Base-by-base conservation (phyloP, 2,888 invertebrate species). In the Hypomecis atomaria region DNA sequence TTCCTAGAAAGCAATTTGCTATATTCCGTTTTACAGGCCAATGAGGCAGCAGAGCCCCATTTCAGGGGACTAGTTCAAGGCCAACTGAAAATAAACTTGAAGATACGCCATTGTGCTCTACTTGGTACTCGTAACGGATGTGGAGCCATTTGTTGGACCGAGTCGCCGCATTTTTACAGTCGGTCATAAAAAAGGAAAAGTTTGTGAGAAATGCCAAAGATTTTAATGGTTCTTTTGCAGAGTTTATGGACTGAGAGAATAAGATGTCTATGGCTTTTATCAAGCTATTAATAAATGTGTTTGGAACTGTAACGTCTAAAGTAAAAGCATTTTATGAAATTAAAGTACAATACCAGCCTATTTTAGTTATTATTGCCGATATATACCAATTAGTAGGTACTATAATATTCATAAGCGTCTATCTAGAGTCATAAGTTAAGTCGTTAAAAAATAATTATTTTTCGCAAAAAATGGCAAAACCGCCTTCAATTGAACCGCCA, bases 41-140 rank as follows among this genome's bases (percentile, higher is more conserved):
- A 56, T 62, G 55, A 53, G 44, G 54, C 11, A 33, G 55, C 60
- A 37, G 13, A 59, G 57, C 23, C 54, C 65, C 54, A 62, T 45
- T 66, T 56, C 55, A 60, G 58, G 58, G 40, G 52, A 56, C 47
- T 56, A 56, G 71, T 71, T 71, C 73, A 73, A 73, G 71, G 72
- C 45, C 53, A 47, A 45, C 68, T 73, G 62, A 67, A 74, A 76
- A 74, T 74, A 76, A 67, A 68, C 59, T 56, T 36, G 38, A 65
- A 63, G 61, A 59, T 56, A 66, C 57, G 62, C 62, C 42, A 67
- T 72, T 67, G 61, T 71, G 59, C 45, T 57, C 57, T 54, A 38
- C 50, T 62, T 23, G 50, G 33, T 63, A 45, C 52, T 40, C 40
- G 34, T 49, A 48, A 43, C 62, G 48, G 53, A 58, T 53, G 62